Percentiles rank a stretch among this genome's conserved stretches.
phyloP scores from a whole-genome alignment of 2,888 invertebrate genomes.

The Melitaea athalia region DNA sequence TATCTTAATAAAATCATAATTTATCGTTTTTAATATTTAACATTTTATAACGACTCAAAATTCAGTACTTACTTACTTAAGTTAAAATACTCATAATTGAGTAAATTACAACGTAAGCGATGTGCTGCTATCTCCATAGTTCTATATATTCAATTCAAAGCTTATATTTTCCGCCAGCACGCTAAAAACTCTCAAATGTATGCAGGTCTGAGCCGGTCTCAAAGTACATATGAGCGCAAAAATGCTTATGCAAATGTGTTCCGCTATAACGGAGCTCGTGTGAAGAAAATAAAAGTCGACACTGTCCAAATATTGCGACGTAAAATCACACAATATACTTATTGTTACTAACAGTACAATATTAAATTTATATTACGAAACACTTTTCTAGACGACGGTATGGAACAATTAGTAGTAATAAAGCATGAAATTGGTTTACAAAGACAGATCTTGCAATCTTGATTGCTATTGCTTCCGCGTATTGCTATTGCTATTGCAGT shows the following conservation, averaged over 20 bases:
- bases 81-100: not conserved
- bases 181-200: constrained; percentile 35
- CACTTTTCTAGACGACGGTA: constrained; percentile 25
- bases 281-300: constrained; percentile 30
- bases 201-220: constrained; percentile 30
- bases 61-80: not conserved
- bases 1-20: too few relatives aligned
- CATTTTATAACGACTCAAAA: too few relatives aligned
- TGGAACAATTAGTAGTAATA: constrained; percentile 17
- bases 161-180: constrained; percentile 25
- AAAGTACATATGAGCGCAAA: constrained; percentile 37
- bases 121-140: constrained; percentile 11
- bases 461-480: too few relatives aligned
- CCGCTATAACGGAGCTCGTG: constrained; percentile 29
- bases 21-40: too few relatives aligned
- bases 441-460: too few relatives aligned
- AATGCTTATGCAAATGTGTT: constrained; percentile 38
- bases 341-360: constrained; percentile 23
- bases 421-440: not conserved
- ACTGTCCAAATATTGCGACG: constrained; percentile 30
- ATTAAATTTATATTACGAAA: constrained; percentile 38
- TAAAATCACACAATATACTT: constrained; percentile 25
- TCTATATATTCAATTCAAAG: constrained; percentile 11
- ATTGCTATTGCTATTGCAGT: too few relatives aligned
- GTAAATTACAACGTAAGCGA: not conserved